Conservation (phyloP, 2,888 invertebrate genomes). For the Drosophila algonquin region DNA sequence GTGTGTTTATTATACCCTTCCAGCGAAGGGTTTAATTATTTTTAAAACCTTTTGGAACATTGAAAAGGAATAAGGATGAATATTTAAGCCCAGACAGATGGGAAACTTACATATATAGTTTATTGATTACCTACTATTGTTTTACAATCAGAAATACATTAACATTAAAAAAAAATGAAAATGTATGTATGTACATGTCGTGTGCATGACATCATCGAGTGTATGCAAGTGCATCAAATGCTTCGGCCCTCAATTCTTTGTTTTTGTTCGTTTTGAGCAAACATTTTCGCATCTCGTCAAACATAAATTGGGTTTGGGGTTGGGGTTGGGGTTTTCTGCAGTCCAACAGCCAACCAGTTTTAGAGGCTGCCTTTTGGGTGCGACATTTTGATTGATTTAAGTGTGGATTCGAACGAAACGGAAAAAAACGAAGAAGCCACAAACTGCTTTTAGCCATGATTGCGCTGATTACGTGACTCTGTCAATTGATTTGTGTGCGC, state of each 20-base stretch:
- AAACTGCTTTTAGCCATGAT: conserved; percentile 56
- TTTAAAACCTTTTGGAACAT: background rate
- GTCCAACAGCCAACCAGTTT: conserved; percentile 56
- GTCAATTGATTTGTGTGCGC: conserved; percentile 72
- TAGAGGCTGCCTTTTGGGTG: conserved; percentile 52
- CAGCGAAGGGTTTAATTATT: background rate
- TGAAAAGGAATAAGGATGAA: too few relatives aligned
- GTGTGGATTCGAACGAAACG: conserved; percentile 20
- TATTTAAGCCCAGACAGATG: background rate
- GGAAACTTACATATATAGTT: background rate
- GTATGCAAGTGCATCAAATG: background rate
- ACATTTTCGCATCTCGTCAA: conserved; percentile 32
- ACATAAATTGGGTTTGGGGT: conserved; percentile 13
- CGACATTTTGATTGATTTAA: conserved; percentile 69
- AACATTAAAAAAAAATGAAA: too few relatives aligned
- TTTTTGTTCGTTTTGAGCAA: conserved; percentile 6
- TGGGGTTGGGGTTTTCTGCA: background rate
- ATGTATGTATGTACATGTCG: too few relatives aligned
- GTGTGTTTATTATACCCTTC: background rate
- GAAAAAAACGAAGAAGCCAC: conserved; percentile 31
- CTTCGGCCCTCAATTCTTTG: background rate
- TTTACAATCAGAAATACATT: too few relatives aligned
- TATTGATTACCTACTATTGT: too few relatives aligned
- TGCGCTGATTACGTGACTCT: conserved; percentile 76
- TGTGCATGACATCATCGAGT: too few relatives aligned